phyloP scores from a whole-genome alignment of 2,888 invertebrate genomes.

The Chaitophorus viminalis region DNA sequence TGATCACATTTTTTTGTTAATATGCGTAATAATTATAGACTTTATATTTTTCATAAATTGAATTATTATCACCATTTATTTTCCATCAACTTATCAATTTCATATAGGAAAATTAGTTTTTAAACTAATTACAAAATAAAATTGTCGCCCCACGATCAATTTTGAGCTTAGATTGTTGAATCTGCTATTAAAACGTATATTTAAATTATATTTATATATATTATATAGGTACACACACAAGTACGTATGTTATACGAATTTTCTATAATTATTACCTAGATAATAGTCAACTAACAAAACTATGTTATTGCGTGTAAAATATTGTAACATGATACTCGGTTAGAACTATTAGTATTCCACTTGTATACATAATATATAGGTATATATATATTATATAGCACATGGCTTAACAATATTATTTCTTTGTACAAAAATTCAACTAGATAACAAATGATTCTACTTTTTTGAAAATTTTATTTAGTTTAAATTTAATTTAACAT shows the following conservation, averaged over 20 bases:
- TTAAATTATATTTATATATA: background rate
- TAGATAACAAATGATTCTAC: conserved; percentile 36
- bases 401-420: conserved; percentile 20
- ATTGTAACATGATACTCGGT: conserved; percentile 16
- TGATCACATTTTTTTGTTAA: background rate
- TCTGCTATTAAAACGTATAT: conserved; percentile 1
- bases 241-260: conserved; percentile 39
- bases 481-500: background rate
- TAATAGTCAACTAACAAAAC: conserved; percentile 23
- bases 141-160: conserved; percentile 5
- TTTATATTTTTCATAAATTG: background rate
- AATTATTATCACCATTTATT: conserved; percentile 32
- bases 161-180: conserved; percentile 1
- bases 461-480: background rate
- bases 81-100: conserved; percentile 1
- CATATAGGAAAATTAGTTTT: background rate
- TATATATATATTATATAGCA: conserved; percentile 7
- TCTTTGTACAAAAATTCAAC: conserved; percentile 46
- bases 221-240: background rate
- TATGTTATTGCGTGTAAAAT: conserved; percentile 35
- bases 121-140: conserved; percentile 10
- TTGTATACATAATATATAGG: background rate
- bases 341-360: conserved; percentile 1
- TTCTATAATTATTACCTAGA: no score
- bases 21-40: background rate